Conservation (phyloP, 2,888 invertebrate species). For the Drosophila infuscata region DNA sequence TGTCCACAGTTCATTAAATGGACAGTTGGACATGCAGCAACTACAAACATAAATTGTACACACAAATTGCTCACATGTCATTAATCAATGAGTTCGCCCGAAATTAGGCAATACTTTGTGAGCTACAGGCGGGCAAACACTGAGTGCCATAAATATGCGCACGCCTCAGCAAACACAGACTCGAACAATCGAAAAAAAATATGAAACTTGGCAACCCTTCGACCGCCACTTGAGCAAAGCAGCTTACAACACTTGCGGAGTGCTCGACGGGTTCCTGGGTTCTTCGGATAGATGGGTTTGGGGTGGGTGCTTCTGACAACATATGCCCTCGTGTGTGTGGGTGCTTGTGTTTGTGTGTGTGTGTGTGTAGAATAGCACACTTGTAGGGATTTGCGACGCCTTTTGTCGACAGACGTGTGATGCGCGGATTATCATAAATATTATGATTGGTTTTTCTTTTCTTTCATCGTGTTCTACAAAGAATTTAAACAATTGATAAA, state of each 20-base stretch:
- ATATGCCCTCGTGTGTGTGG: slow-evolving; percentile 12
- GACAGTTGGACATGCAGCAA: slow-evolving; percentile 1
- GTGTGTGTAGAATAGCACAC: slow-evolving; percentile 38
- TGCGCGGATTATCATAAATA: slow-evolving; percentile 69
- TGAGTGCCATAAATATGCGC: slow-evolving; percentile 47
- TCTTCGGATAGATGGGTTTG: slow-evolving; percentile 1
- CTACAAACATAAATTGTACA: slow-evolving; percentile 13
- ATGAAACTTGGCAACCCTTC: slow-evolving; percentile 50
- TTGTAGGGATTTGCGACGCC: slow-evolving; percentile 70
- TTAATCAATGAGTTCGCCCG: slow-evolving; percentile 56
- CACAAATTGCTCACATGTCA: slow-evolving; percentile 34
- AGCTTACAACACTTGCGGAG: slow-evolving; percentile 76
- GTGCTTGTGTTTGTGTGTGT: slow-evolving; percentile 4
- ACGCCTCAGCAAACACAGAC: slow-evolving; percentile 39
- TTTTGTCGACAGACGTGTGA: slow-evolving; percentile 56
- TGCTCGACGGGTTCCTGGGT: slow-evolving; percentile 27
- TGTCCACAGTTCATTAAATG: slow-evolving; percentile 29
- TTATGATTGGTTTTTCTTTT: slow-evolving; percentile 62
- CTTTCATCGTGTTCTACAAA: not conserved
- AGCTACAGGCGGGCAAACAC: slow-evolving; percentile 14
- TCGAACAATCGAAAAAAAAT: slow-evolving; percentile 20
- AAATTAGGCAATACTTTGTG: slow-evolving; percentile 56
- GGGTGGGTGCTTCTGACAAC: not conserved
- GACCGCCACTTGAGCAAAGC: slow-evolving; percentile 72
- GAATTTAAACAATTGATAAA: not conserved